Percentiles rank a stretch among this genome's conserved stretches.
phyloP scores from a whole-genome alignment of 2,113 vertebrate species.

The Mandrillus leucophaeus region DNA sequence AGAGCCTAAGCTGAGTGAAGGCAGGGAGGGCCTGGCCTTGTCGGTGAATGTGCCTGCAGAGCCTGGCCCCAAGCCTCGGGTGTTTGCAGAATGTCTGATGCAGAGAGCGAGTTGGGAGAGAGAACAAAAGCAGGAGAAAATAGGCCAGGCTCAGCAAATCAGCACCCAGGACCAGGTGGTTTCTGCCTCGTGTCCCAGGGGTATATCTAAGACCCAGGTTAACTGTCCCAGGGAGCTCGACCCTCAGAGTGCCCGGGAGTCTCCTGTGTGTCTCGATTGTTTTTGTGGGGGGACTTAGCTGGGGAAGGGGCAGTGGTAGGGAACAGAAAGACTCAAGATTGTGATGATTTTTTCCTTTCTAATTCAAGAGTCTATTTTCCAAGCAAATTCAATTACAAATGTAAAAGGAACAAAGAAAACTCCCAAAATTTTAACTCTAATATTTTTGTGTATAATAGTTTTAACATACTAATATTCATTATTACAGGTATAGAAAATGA shows the following conservation, averaged over 20 bases:
- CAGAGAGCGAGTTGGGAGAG: background rate
- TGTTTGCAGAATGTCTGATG: background rate
- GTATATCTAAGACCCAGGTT: accelerated
- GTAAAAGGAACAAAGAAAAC: background rate
- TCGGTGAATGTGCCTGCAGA: background rate
- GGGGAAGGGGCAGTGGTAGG: accelerated
- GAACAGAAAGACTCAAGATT: background rate
- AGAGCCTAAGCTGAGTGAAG: too few species aligned
- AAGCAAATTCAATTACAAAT: background rate
- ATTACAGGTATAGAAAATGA: slow-evolving; percentile 94
- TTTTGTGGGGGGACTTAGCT: too few species aligned
- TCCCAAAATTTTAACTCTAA: background rate
- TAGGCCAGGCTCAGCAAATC: accelerated
- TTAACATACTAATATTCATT: background rate
- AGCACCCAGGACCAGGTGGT: background rate
- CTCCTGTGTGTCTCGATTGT: accelerated
- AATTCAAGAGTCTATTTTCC: background rate
- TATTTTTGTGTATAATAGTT: accelerated
- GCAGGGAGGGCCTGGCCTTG: background rate
- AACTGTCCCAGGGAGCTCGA: background rate
- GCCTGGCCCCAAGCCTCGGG: background rate
- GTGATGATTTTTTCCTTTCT: background rate
- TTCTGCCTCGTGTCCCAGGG: background rate
- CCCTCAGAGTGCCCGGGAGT: too few species aligned
- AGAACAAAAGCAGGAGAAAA: too few species aligned